Conservation (phyloP, 2,888 invertebrate genomes). For the Adela reaumurella region DNA sequence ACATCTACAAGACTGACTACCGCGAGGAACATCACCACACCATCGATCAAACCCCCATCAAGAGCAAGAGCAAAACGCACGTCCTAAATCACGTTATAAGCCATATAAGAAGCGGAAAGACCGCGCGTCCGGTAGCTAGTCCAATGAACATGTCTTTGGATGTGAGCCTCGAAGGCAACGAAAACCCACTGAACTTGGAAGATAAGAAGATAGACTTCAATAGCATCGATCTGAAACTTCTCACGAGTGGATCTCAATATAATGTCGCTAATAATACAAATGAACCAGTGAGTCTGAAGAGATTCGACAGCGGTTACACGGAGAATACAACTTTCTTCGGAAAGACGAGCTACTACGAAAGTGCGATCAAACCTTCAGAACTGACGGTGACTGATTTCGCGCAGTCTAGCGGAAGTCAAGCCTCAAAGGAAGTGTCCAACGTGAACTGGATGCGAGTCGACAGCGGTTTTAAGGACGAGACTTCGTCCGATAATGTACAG, state of each 20-base stretch:
- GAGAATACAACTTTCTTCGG: slow-evolving; percentile 36
- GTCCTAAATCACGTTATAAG: slow-evolving; percentile 36
- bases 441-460: slow-evolving; percentile 45
- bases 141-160: slow-evolving; percentile 42
- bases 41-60: slow-evolving; percentile 34
- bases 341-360: slow-evolving; percentile 46
- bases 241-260: slow-evolving; percentile 35
- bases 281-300: slow-evolving; percentile 27
- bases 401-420: slow-evolving; percentile 24
- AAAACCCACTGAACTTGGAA: slow-evolving; percentile 34
- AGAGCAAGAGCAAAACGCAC: slow-evolving; percentile 27
- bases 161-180: slow-evolving; percentile 33
- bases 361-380: slow-evolving; percentile 52
- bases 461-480: slow-evolving; percentile 48
- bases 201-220: slow-evolving; percentile 45
- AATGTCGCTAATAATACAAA: slow-evolving; percentile 25
- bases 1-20: neutral
- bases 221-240: slow-evolving; percentile 44
- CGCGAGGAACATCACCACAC: neutral
- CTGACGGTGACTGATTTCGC: slow-evolving; percentile 34
- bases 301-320: slow-evolving; percentile 42
- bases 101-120: slow-evolving; percentile 32
- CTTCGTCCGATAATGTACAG: slow-evolving; percentile 33
- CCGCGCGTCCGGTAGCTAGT: slow-evolving; percentile 15
- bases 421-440: slow-evolving; percentile 42